These are phyloP conservation scores for Apamea epomidion DNA, from an alignment of 2,888 invertebrate species.

Conservation along the genomic window DNA sequence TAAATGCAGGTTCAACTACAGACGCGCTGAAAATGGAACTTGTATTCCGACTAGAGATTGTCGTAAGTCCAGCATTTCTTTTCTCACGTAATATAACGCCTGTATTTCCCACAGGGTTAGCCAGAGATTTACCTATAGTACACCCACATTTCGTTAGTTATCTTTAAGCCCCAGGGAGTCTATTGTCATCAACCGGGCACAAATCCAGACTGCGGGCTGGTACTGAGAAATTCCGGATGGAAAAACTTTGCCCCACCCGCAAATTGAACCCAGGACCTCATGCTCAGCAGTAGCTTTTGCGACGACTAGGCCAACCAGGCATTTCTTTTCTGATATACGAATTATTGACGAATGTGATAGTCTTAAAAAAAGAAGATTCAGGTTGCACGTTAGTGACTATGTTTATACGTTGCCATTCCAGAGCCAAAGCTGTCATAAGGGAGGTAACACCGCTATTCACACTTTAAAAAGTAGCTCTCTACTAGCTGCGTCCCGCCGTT, in stretches of 20 bases:
- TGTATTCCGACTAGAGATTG: constrained; percentile 71
- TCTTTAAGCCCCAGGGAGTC: not conserved
- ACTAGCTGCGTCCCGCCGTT: too few species aligned
- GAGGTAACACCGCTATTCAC: too few species aligned
- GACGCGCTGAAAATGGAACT: constrained; percentile 71
- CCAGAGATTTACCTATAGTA: not conserved
- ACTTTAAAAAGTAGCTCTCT: too few species aligned
- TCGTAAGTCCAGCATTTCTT: constrained; percentile 68
- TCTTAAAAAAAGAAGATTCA: not conserved
- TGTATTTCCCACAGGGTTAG: not conserved
- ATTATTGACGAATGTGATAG: not conserved
- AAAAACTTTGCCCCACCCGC: not conserved
- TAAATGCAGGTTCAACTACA: constrained; percentile 73
- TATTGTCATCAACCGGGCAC: not conserved
- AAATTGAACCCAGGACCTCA: not conserved
- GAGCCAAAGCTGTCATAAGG: too few species aligned
- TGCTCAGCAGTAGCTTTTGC: not conserved
- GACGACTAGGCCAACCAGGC: not conserved
- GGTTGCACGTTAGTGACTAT: too few species aligned
- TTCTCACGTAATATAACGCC: not conserved
- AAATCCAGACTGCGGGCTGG: not conserved
- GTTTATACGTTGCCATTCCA: too few species aligned
- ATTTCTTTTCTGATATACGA: not conserved
- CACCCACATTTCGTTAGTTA: not conserved
- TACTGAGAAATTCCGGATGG: not conserved